phyloP scores from a whole-genome alignment of 53 echinoderm and acorn worm genomes.

The Echinometra lucunter region DNA sequence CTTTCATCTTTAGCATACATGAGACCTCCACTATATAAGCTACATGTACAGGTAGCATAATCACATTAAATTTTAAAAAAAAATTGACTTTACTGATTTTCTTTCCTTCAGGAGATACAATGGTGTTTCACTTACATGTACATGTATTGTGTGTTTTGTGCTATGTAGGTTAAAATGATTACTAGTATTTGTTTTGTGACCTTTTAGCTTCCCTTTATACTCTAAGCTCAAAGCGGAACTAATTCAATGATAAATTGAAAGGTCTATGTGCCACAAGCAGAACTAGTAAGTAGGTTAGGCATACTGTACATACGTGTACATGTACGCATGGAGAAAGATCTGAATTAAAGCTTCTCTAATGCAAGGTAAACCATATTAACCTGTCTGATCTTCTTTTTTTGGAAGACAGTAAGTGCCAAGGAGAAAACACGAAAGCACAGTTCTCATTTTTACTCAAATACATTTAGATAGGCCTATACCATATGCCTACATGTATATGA shows the following conservation, averaged over 20 bases:
- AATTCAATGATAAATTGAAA: slow-evolving; percentile 33
- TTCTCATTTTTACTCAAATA: not conserved
- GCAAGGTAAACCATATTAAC: not conserved
- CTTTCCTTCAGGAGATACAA: not conserved
- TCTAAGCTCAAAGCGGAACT: not conserved
- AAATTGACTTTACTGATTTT: no score
- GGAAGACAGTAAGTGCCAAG: not conserved
- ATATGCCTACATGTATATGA: not conserved
- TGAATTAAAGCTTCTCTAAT: not conserved
- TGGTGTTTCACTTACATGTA: not conserved
- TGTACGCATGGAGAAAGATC: not conserved
- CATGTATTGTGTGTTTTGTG: not conserved
- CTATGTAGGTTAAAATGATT: not conserved
- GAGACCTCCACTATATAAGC: no score
- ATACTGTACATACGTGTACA: not conserved
- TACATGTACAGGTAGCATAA: no score
- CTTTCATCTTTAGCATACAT: no score
- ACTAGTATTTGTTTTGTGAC: not conserved
- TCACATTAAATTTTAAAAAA: no score
- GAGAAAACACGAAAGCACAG: not conserved
- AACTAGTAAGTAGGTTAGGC: not conserved
- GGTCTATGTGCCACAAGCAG: slow-evolving; percentile 13
- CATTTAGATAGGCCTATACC: no score
- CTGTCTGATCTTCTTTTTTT: not conserved
- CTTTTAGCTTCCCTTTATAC: not conserved